A percentile compares a stretch with the other conserved stretches of the same genome.
Evolutionary conservation across 2,888 invertebrate species (phyloP).

Genomic region (Octodonta nipae): DNA sequence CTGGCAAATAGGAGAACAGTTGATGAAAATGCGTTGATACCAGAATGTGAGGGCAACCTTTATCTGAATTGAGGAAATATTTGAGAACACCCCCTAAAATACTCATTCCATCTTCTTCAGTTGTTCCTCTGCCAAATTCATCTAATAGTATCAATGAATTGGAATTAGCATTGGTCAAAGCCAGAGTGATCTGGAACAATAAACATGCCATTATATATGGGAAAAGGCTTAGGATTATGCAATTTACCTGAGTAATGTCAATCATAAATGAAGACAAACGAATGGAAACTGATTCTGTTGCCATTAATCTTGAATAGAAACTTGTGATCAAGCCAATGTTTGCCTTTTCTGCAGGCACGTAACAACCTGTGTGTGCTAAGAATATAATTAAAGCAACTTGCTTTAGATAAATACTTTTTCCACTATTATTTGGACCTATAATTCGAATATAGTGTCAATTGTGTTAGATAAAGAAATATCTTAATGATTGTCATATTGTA

Average conservation of each 20-base stretch:
- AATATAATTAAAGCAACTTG: slow-evolving; percentile 67
- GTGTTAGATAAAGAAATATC: too few relatives aligned
- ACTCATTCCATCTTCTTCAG: slow-evolving; percentile 60
- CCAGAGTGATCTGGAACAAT: slow-evolving; percentile 52
- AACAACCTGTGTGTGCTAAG: slow-evolving; percentile 80
- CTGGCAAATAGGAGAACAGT: slow-evolving; percentile 44
- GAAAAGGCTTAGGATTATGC: neutral
- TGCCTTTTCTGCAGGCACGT: slow-evolving; percentile 68
- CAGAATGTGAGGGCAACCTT: slow-evolving; percentile 58
- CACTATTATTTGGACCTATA: slow-evolving; percentile 87
- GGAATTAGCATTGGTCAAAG: slow-evolving; percentile 49
- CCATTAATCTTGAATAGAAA: slow-evolving; percentile 63
- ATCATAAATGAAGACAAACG: slow-evolving; percentile 76
- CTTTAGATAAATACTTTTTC: slow-evolving; percentile 85
- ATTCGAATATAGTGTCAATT: too few relatives aligned
- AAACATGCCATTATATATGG: neutral
- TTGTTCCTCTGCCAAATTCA: slow-evolving; percentile 81
- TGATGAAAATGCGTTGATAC: slow-evolving; percentile 67
- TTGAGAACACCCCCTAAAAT: slow-evolving; percentile 56
- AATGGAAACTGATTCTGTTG: slow-evolving; percentile 61
- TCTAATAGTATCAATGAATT: slow-evolving; percentile 69
- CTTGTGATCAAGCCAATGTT: slow-evolving; percentile 57
- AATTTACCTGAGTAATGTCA: slow-evolving; percentile 70
- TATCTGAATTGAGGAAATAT: slow-evolving; percentile 45
- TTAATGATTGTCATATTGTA: too few relatives aligned